phyloP scores from a whole-genome alignment of 1,140 invertebrate species.

The Steinernema khuongi region DNA sequence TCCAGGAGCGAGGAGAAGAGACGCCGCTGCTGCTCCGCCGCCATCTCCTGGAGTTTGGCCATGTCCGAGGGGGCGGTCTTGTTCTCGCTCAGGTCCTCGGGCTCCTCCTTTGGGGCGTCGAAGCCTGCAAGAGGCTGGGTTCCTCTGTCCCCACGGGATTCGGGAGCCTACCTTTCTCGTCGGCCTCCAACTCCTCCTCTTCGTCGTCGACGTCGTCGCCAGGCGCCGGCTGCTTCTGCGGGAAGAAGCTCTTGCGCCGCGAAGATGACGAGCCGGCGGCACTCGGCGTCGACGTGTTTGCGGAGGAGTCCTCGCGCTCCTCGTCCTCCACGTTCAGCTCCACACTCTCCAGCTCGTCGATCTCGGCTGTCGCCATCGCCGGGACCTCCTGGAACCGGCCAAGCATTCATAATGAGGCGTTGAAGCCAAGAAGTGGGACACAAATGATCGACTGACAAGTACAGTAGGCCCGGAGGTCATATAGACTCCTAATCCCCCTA shows the following conservation, averaged over 20 bases:
- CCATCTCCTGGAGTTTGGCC: constrained; percentile 3
- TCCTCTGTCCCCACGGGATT: neutral
- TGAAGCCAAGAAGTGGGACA: no score
- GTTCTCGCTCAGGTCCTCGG: constrained; percentile 10
- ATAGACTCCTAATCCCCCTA: no score
- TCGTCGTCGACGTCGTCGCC: constrained; percentile 2
- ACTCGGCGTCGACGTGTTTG: constrained; percentile 10
- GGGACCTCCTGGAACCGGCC: neutral
- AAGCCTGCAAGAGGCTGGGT: constrained; percentile 2
- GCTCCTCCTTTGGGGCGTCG: constrained; percentile 7
- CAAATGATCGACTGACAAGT: no score
- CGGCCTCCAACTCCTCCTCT: neutral
- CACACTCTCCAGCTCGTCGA: constrained; percentile 16
- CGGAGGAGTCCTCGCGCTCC: constrained; percentile 11
- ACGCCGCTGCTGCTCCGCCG: neutral
- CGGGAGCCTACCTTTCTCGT: neutral
- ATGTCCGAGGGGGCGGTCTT: neutral
- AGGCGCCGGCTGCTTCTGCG: constrained; percentile 18
- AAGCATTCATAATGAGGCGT: neutral
- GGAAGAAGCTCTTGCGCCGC: constrained; percentile 19
- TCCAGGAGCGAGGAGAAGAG: constrained; percentile 14
- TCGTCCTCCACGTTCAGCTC: constrained; percentile 4
- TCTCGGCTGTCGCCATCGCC: constrained; percentile 7
- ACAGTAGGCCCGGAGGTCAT: no score
- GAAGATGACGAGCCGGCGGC: constrained; percentile 5